These are phyloP conservation scores for Chelonoidis abingdonii DNA, from an alignment of 2,113 vertebrate genomes.

Conservation along the genomic window DNA sequence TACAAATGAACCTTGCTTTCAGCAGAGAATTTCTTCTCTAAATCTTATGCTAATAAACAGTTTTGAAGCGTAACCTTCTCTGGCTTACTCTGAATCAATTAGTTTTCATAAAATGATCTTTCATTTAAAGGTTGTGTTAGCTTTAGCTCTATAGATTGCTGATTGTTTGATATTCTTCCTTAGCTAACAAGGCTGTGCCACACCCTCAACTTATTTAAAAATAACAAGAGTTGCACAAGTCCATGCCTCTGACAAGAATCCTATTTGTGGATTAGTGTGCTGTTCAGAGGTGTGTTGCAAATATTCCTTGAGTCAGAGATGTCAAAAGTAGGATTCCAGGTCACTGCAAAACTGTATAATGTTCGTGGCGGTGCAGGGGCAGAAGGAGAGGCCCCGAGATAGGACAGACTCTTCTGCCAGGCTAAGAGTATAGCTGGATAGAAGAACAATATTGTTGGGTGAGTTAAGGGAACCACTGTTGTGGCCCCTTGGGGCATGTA, in stretches of 20 bases:
- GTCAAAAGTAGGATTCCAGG: too few relatives aligned
- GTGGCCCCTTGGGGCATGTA: too few relatives aligned
- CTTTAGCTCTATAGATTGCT: neutral
- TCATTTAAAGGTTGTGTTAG: slow-evolving; percentile 51
- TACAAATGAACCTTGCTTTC: neutral
- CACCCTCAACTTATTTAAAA: neutral
- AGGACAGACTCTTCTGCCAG: too few relatives aligned
- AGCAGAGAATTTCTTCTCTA: neutral
- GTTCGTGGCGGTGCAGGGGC: too few relatives aligned
- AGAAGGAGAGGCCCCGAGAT: too few relatives aligned
- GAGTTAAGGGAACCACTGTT: too few relatives aligned
- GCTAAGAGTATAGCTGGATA: too few relatives aligned
- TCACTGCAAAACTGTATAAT: too few relatives aligned
- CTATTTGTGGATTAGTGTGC: neutral
- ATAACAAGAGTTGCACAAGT: neutral
- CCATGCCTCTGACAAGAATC: neutral
- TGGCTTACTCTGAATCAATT: slow-evolving; percentile 4
- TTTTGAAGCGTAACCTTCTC: slow-evolving; percentile 18
- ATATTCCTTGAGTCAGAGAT: too few relatives aligned
- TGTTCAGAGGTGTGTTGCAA: too few relatives aligned
- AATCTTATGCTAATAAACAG: neutral
- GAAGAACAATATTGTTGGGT: too few relatives aligned
- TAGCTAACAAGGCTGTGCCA: neutral
- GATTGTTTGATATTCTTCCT: neutral
- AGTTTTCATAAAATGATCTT: slow-evolving; percentile 5